Percentiles rank a stretch among this genome's conserved stretches.
phyloP scores from a whole-genome alignment of 2,797 vertebrate species.

The Sebastes trivittatus region DNA sequence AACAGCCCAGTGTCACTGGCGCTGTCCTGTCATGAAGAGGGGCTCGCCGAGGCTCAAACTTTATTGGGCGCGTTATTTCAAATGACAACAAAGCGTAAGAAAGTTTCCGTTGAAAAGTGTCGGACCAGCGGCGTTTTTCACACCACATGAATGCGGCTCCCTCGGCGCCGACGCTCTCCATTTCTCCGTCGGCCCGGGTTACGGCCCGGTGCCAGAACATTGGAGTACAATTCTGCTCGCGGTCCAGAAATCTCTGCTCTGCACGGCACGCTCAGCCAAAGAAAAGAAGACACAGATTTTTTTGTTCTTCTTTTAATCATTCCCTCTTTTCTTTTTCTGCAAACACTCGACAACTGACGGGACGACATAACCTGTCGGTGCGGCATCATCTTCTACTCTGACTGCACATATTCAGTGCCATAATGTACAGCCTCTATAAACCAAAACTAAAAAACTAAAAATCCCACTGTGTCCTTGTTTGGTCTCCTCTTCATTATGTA shows the following conservation, averaged over 20 bases:
- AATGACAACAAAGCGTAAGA: slow-evolving; percentile 50
- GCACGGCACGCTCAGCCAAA: slow-evolving; percentile 32
- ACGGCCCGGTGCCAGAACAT: slow-evolving; percentile 54
- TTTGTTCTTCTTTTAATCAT: slow-evolving; percentile 14
- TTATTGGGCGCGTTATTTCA: slow-evolving; percentile 52
- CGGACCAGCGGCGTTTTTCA: slow-evolving; percentile 49
- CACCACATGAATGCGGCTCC: slow-evolving; percentile 62
- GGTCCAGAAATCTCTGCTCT: slow-evolving; percentile 43
- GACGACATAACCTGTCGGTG: slow-evolving; percentile 1
- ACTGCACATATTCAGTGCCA: neutral
- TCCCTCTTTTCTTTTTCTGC: slow-evolving; percentile 21
- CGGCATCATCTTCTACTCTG: neutral
- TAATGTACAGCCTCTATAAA: neutral
- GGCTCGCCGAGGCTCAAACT: slow-evolving; percentile 42
- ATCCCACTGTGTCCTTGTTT: slow-evolving; percentile 26
- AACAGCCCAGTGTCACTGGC: slow-evolving; percentile 34
- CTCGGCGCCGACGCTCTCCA: slow-evolving; percentile 47
- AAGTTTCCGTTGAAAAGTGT: slow-evolving; percentile 48
- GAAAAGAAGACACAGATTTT: slow-evolving; percentile 8
- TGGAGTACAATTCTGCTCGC: slow-evolving; percentile 53
- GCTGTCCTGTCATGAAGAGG: slow-evolving; percentile 24
- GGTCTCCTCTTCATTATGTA: slow-evolving; percentile 55
- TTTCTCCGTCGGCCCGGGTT: slow-evolving; percentile 57
- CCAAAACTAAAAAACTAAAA: neutral
- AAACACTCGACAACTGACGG: slow-evolving; percentile 9